These are phyloP conservation scores for Sebastes oblongus DNA, from an alignment of 2,797 vertebrate species.

Conservation along the genomic window DNA sequence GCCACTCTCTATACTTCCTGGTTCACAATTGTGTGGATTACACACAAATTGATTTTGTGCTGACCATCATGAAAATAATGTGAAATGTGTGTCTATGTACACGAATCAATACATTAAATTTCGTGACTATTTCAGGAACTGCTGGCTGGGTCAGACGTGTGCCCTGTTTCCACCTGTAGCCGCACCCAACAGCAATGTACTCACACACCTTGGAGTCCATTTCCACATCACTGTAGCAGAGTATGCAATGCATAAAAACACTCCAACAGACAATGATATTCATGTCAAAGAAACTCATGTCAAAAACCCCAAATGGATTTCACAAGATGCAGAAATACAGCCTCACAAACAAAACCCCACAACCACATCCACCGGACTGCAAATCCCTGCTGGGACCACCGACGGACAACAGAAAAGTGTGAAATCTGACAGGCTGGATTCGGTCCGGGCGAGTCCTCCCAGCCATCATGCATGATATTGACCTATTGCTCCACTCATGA, in stretches of 20 bases:
- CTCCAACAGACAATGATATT: not conserved
- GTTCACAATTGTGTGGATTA: too few species aligned
- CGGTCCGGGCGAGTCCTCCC: slow-evolving; percentile 34
- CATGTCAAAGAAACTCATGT: not conserved
- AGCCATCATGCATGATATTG: slow-evolving; percentile 59
- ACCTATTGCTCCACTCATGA: slow-evolving; percentile 62
- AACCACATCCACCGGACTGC: slow-evolving; percentile 5
- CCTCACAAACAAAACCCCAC: slow-evolving; percentile 15
- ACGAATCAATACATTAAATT: too few species aligned
- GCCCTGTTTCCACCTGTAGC: not conserved
- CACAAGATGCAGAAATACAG: slow-evolving; percentile 12
- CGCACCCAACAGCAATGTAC: not conserved
- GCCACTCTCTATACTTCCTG: too few species aligned
- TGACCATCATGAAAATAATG: too few species aligned
- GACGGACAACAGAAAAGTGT: slow-evolving; percentile 42
- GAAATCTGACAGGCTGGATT: slow-evolving; percentile 61
- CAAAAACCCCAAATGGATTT: slow-evolving; percentile 13
- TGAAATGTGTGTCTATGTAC: too few species aligned
- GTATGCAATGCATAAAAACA: not conserved
- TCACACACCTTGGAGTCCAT: too few species aligned
- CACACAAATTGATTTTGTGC: too few species aligned
- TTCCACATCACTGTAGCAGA: too few species aligned
- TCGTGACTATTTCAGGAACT: too few species aligned
- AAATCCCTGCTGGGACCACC: slow-evolving; percentile 33
- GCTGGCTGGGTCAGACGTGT: too few species aligned